These are phyloP conservation scores for Cydia strobilella DNA, from an alignment of 1,140 invertebrate species.

Conservation along the genomic window DNA sequence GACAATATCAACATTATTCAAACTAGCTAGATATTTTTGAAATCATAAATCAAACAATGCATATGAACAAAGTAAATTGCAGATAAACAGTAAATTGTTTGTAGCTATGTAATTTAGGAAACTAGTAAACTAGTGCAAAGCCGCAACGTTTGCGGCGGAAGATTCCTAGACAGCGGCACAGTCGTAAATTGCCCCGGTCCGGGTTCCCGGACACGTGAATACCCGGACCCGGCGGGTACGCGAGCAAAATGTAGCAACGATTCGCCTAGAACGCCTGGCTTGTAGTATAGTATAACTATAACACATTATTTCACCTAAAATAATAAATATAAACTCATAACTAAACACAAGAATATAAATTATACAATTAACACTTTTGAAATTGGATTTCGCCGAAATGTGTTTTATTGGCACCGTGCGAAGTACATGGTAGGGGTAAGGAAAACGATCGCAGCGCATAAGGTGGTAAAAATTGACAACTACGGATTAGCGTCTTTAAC, in stretches of 20 bases:
- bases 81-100: constrained; percentile 15
- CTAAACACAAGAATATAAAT: too few relatives aligned
- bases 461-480: too few relatives aligned
- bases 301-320: background rate
- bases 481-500: too few relatives aligned
- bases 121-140: constrained; percentile 20
- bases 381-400: too few relatives aligned
- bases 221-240: background rate
- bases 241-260: background rate
- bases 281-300: background rate
- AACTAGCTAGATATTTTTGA: too few relatives aligned
- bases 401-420: too few relatives aligned
- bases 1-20: too few relatives aligned
- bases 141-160: constrained; percentile 21
- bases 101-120: constrained; percentile 20
- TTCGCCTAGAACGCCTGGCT: background rate
- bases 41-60: background rate
- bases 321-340: background rate
- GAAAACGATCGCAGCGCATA: too few relatives aligned
- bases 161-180: constrained; percentile 16
- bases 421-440: too few relatives aligned
- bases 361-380: too few relatives aligned
- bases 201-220: constrained; percentile 3
- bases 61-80: background rate
- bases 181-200: constrained; percentile 17